Conservation (phyloP, 2,888 invertebrate genomes). For the Agriopis leucophaearia region DNA sequence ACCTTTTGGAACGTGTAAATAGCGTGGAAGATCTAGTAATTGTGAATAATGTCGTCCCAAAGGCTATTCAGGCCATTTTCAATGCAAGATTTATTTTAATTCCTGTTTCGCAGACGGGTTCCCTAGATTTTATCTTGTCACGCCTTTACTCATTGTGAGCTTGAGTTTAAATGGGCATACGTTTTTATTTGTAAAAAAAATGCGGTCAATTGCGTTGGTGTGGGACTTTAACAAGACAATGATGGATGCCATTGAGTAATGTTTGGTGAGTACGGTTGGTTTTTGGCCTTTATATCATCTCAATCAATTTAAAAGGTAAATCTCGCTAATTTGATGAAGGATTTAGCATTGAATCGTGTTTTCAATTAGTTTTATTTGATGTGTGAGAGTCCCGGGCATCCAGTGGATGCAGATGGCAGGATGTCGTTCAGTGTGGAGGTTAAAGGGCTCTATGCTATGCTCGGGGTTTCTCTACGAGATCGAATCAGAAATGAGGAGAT, state of each 20-base stretch:
- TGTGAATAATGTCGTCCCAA: conserved; percentile 78
- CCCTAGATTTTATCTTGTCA: conserved; percentile 82
- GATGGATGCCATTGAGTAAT: conserved; percentile 48
- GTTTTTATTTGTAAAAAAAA: conserved; percentile 69
- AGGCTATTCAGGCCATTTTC: conserved; percentile 78
- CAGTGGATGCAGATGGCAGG: too few species aligned
- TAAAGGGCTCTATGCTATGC: too few species aligned
- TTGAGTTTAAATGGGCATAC: conserved; percentile 65
- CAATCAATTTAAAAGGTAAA: conserved; percentile 1
- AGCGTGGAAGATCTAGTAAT: conserved; percentile 70
- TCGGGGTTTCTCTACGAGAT: too few species aligned
- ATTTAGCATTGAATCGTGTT: too few species aligned
- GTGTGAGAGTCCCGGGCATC: too few species aligned
- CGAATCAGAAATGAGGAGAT: too few species aligned
- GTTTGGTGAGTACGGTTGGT: conserved; percentile 33
- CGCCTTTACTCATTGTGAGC: conserved; percentile 76
- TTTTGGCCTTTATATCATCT: conserved; percentile 15
- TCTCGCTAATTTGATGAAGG: too few species aligned
- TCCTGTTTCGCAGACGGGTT: conserved; percentile 72
- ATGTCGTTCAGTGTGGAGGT: too few species aligned
- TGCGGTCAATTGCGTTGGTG: conserved; percentile 64
- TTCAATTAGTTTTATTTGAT: too few species aligned
- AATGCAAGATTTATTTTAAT: conserved; percentile 80
- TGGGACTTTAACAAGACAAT: conserved; percentile 70
- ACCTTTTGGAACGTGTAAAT: conserved; percentile 64